Evolutionary conservation across 2,888 invertebrate species (phyloP).

Genomic region (Brachyopa scutellaris): DNA sequence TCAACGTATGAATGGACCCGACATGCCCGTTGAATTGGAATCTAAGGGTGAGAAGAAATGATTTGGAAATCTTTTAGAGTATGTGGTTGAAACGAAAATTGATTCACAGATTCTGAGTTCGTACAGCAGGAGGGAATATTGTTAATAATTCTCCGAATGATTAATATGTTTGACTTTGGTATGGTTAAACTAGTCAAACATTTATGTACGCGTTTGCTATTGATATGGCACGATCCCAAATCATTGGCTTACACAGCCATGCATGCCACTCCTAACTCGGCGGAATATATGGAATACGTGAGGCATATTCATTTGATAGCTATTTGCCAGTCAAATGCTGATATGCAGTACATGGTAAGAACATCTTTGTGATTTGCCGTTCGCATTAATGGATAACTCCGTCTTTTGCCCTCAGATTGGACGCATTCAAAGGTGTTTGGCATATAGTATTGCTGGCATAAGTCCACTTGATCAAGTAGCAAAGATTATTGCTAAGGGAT

Average conservation of each 20-base stretch:
- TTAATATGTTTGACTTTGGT: constrained; percentile 78
- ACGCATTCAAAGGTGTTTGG: constrained; percentile 36
- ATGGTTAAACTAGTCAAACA: constrained; percentile 78
- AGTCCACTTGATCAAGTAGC: constrained; percentile 18
- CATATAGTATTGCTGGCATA: neutral
- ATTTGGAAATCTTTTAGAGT: neutral
- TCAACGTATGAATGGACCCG: constrained; percentile 43
- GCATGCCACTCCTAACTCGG: constrained; percentile 27
- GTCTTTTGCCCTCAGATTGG: constrained; percentile 28
- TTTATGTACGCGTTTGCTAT: constrained; percentile 77
- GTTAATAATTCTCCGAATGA: constrained; percentile 77
- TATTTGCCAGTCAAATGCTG: constrained; percentile 36
- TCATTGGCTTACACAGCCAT: constrained; percentile 24
- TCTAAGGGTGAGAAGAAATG: constrained; percentile 15
- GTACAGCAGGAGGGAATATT: constrained; percentile 76
- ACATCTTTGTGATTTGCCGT: neutral
- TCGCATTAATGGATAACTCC: too few species aligned
- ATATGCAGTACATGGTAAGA: constrained; percentile 39
- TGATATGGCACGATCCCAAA: constrained; percentile 75
- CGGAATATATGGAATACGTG: constrained; percentile 27
- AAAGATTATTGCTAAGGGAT: constrained; percentile 26
- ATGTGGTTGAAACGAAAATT: neutral
- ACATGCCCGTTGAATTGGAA: constrained; percentile 10
- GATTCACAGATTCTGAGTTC: constrained; percentile 53
- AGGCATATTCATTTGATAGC: constrained; percentile 48